phyloP scores from a whole-genome alignment of 2,113 vertebrate species.

The Psephotus haematonotus region DNA sequence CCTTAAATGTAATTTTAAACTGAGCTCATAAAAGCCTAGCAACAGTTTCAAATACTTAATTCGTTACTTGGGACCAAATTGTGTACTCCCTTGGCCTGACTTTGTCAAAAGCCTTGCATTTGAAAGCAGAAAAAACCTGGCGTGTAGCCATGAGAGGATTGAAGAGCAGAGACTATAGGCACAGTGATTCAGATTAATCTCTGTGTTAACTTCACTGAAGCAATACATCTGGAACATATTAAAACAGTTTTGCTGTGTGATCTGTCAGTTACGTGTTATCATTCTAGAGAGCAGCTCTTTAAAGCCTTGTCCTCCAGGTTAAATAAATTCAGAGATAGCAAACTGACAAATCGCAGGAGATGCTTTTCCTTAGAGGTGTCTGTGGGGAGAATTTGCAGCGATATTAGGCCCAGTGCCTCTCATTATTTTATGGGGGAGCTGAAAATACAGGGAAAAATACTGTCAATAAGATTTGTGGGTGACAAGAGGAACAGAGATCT shows the following conservation, averaged over 20 bases:
- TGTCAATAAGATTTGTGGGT: neutral
- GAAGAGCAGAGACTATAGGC: neutral
- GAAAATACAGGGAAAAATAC: neutral
- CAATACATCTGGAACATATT: neutral
- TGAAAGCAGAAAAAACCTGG: neutral
- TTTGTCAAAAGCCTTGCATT: neutral
- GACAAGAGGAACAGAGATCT: neutral
- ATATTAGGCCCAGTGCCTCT: neutral
- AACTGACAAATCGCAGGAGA: neutral
- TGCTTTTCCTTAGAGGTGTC: neutral
- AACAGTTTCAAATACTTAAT: slow-evolving; percentile 15
- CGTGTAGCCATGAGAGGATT: neutral
- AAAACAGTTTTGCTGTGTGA: neutral
- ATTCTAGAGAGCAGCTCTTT: neutral
- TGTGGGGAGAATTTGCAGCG: neutral
- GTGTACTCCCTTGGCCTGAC: neutral
- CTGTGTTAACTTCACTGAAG: neutral
- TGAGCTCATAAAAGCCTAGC: neutral
- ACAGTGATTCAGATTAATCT: neutral
- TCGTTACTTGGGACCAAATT: neutral
- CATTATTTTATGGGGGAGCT: neutral
- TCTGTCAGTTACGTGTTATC: neutral
- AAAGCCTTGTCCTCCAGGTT: neutral
- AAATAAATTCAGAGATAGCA: neutral
- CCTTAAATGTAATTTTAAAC: neutral